phyloP scores from a whole-genome alignment of 2,888 invertebrate species.

The Anoplius nigerrimus region DNA sequence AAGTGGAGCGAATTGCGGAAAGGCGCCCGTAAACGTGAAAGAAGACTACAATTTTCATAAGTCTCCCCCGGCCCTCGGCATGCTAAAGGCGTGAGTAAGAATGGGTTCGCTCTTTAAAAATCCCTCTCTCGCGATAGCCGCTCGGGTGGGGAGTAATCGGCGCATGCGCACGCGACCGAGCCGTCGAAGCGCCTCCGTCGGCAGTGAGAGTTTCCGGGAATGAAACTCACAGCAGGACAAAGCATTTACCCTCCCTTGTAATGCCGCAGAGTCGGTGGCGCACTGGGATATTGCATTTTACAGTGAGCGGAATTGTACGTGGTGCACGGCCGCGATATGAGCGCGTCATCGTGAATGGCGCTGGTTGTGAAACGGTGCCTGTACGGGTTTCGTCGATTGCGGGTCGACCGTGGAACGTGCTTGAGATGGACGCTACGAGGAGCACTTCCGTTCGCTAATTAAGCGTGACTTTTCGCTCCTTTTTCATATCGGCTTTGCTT shows the following conservation, averaged over 20 bases:
- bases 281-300: constrained; percentile 35
- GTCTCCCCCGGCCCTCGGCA: neutral
- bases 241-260: constrained; percentile 56
- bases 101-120: too few relatives aligned
- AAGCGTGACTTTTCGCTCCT: constrained; percentile 43
- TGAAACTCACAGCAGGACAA: constrained; percentile 59
- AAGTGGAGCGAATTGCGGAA: too few relatives aligned
- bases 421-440: constrained; percentile 60
- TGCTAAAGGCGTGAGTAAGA: too few relatives aligned
- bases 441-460: constrained; percentile 62
- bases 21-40: too few relatives aligned
- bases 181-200: constrained; percentile 38
- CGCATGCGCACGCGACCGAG: constrained; percentile 19
- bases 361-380: constrained; percentile 41
- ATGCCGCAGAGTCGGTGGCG: constrained; percentile 56
- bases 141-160: neutral
- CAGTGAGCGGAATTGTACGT: constrained; percentile 20
- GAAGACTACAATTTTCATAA: neutral
- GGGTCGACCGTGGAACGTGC: constrained; percentile 46
- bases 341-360: constrained; percentile 45
- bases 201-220: constrained; percentile 53
- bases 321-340: constrained; percentile 16
- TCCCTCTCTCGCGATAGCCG: neutral
- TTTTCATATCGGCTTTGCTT: constrained; percentile 16
- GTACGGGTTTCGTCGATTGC: constrained; percentile 30